Conservation (phyloP, 1,140 invertebrate species). For the Tetramorium parvispinum region DNA sequence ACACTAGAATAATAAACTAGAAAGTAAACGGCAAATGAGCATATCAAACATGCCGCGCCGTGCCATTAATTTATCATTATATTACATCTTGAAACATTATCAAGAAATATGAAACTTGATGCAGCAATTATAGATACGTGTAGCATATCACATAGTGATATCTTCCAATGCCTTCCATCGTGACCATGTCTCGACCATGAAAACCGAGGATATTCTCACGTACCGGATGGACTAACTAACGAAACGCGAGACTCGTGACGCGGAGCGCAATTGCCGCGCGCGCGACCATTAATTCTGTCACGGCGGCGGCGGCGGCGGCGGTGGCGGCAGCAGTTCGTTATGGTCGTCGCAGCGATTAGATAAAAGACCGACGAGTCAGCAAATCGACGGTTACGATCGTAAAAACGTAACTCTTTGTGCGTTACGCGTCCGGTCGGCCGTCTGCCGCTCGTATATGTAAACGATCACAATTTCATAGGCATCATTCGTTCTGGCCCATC, state of each 20-base stretch:
- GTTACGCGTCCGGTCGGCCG: not conserved
- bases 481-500: conserved; percentile 47
- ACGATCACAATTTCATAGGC: conserved; percentile 47
- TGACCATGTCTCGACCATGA: conserved; percentile 18
- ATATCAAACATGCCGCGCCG: not conserved
- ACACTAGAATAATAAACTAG: no score
- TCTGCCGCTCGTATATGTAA: conserved; percentile 38
- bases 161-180: not conserved
- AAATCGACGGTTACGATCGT: conserved; percentile 31
- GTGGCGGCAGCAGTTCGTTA: conserved; percentile 28
- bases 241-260: conserved; percentile 54
- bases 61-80: not conserved
- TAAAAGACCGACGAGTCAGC: conserved; percentile 43
- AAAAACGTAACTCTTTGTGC: conserved; percentile 24
- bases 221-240: conserved; percentile 45
- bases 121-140: not conserved
- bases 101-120: not conserved
- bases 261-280: conserved; percentile 42
- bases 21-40: not conserved
- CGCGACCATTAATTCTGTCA: conserved; percentile 48
- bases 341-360: conserved; percentile 19
- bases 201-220: conserved; percentile 38
- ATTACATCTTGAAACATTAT: not conserved
- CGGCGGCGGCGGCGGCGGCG: not conserved
- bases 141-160: not conserved